These are phyloP conservation scores for Cardinalis cardinalis DNA, from an alignment of 2,113 vertebrate genomes.

Conservation along the genomic window DNA sequence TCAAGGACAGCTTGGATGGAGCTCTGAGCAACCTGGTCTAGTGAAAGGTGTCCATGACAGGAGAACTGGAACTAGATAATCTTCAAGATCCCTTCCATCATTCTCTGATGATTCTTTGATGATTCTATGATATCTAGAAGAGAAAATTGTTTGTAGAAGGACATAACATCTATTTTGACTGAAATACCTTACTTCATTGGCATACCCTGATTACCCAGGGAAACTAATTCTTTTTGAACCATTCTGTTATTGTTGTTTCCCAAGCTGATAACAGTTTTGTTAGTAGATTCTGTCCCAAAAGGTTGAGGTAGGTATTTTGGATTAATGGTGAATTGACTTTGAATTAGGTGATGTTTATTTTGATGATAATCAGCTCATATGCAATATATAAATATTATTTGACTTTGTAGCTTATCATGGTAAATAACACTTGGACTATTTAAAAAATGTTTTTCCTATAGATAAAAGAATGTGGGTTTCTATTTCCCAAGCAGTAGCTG, in stretches of 20 bases:
- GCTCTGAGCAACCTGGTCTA: not conserved
- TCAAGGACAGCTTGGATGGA: not conserved
- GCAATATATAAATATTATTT: not conserved
- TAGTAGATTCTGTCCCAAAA: not conserved
- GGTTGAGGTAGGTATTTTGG: not conserved
- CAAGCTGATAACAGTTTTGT: not conserved
- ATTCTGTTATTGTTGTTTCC: not conserved
- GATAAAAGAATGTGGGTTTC: not conserved
- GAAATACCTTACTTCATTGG: not conserved
- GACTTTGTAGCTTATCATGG: not conserved
- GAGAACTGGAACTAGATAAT: not conserved
- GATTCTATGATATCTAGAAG: not conserved
- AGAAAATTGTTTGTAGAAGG: not conserved
- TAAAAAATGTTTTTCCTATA: not conserved
- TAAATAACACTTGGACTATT: not conserved
- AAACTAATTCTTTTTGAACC: not conserved
- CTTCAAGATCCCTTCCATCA: not conserved
- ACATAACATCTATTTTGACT: not conserved
- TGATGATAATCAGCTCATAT: not conserved
- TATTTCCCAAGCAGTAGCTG: not conserved
- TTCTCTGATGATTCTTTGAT: not conserved
- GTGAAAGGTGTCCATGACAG: not conserved
- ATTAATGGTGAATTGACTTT: not conserved
- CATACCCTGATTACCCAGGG: not conserved
- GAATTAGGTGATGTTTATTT: not conserved